Evolutionary conservation across 2,888 invertebrate species (phyloP), one percentile per base, ranked within the genome.

Genomic region (Nebria salina): DNA sequence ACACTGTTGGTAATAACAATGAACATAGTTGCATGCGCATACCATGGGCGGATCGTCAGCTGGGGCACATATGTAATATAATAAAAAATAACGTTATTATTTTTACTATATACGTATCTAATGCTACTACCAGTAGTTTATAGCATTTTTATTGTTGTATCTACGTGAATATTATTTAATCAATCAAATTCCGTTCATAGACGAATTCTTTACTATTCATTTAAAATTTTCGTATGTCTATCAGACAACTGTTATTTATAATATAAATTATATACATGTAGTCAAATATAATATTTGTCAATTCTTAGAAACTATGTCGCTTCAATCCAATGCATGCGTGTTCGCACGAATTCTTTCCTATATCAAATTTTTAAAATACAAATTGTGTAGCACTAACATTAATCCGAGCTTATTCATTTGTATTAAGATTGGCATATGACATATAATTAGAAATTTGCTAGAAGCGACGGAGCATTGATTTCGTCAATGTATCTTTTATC

Each of bases 11-110:
- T 70, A 70, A 70, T 70, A 25, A 78, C 65, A 78, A 77, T 77
- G 76, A 77, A 77, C 76, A 78, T 78, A 78, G 73, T 72, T 78
- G 73, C 78, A 73, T 70, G 78, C 72, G 72, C 73, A 72, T 65
- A 72, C 43, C 78, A 78, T 72, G 65, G 78, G 65, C 73, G 78
- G 65, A 64, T 78, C 73, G 78, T 65, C 78, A 78, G 65, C 42
- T 41, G 72, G 77, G 72, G 72, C 72, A 72, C 64, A 70, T 34
- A 70, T 34, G 70, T 70, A 70, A 54, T 54, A 54, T 54, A 54
- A 54, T 11, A 54, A 11, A 54, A 54, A 54, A 54, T 54, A 54
- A 54, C 54, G 54, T 54, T 54, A 54, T 54, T 54, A 54, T 54
- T 11, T 54, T 54, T 54, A 54, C 13, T 54, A 54, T 54, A 6